Base-by-base conservation (phyloP, 2,797 vertebrate species). In the Ara ararauna region DNA sequence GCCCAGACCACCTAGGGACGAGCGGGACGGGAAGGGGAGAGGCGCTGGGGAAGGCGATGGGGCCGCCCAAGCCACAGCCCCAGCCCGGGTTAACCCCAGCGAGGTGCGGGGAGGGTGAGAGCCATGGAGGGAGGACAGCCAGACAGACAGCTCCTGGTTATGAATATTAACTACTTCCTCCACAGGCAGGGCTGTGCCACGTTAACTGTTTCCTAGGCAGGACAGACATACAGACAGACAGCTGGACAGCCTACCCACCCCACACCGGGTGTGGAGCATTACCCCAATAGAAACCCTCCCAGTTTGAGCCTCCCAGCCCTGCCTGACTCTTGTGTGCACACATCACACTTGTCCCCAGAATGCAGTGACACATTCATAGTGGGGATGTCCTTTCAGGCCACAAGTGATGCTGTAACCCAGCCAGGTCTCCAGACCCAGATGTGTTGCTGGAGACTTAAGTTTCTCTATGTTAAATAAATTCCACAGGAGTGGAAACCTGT, bases 151-250 rank as follows among this genome's bases (percentile, higher is more conserved):
- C 81, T 93, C 80, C 90, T 32, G 65, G 90, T 86, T 90, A 94
- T 97, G 95, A 96, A 96, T 96, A 97, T 95, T 97, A 96, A 96
- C 95, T 95, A 95, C 96, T 95, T 96, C 96, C 96, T 97, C 94
- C 86, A 71, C 83, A 48, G 86, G 91, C 95, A 95, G 56, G 14
- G 74, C 91, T 93, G 70, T 50, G 56, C 85, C 85, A 30, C 62
- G 26, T 92, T 92, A 92, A 92, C 90, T 84, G 48, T 92, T 92
- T 92, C 90, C 79, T 92, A 84, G 79, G 74, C 90, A 84, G 74
- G 79, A 84, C 21, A 11, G 54, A 34, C 48, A 34, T n/a, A 62
- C 21, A 30, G 82, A 94, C 51, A 88, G 87, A 94, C 61, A 88
- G 53, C 45, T 26, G 73, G 89, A 81, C 76, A 88, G 73, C 32